Conservation (phyloP, 2,888 invertebrate genomes). For the Nebria salina region DNA sequence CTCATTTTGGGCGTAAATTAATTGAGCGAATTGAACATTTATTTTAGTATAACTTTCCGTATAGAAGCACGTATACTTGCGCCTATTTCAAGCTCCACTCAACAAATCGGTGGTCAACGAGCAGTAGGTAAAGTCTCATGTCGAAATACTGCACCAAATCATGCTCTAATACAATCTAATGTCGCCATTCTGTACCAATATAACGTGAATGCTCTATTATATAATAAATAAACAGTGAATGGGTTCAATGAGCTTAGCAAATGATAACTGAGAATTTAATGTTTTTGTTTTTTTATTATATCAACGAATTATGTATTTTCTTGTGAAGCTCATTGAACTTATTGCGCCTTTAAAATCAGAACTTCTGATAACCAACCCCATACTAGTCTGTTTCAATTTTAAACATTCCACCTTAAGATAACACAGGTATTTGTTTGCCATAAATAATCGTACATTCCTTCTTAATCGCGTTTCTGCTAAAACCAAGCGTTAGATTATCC, state of each 20-base stretch:
- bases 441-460: neutral
- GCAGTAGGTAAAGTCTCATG: neutral
- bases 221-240: neutral
- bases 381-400: neutral
- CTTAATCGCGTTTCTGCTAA: no score
- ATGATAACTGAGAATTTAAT: neutral
- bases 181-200: neutral
- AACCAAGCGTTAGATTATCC: no score
- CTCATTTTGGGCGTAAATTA: no score
- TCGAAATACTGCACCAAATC: neutral
- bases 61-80: no score
- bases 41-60: no score
- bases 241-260: neutral
- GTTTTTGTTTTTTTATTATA: neutral
- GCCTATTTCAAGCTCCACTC: no score
- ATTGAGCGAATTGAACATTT: no score
- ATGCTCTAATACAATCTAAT: neutral
- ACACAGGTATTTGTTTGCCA: neutral
- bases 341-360: neutral
- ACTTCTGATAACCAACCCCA: neutral
- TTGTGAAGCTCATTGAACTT: neutral
- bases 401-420: neutral
- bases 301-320: neutral
- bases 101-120: no score
- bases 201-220: conserved; percentile 1